phyloP scores from a whole-genome alignment of 1,140 invertebrate species.

The Lepidostoma basale region DNA sequence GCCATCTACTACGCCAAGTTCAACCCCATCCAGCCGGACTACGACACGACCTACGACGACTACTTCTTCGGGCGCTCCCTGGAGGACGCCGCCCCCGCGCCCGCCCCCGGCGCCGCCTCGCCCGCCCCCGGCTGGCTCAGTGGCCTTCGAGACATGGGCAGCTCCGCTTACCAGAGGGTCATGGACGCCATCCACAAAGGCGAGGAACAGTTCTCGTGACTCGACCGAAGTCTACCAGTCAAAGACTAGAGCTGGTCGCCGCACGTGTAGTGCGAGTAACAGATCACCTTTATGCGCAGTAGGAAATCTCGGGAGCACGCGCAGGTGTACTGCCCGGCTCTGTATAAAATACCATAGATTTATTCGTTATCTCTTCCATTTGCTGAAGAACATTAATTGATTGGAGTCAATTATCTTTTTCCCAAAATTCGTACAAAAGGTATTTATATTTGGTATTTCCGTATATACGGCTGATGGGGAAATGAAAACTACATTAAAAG shows the following conservation, averaged over 20 bases:
- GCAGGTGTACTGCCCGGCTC: not conserved
- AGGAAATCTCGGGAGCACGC: not conserved
- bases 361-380: not conserved
- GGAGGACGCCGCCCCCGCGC: slow-evolving; percentile 55
- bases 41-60: slow-evolving; percentile 72
- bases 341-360: not conserved
- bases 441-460: too few relatives aligned
- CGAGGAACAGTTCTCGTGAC: not conserved
- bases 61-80: slow-evolving; percentile 66
- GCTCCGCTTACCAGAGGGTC: slow-evolving; percentile 57
- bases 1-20: slow-evolving; percentile 86
- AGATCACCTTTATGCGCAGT: not conserved
- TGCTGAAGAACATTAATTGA: not conserved
- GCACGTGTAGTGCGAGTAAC: not conserved
- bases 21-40: slow-evolving; percentile 75
- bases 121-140: slow-evolving; percentile 54
- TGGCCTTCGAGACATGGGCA: slow-evolving; percentile 56
- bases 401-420: too few relatives aligned
- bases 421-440: too few relatives aligned
- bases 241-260: too few relatives aligned
- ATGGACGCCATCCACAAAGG: slow-evolving; percentile 52
- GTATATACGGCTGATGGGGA: too few relatives aligned
- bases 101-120: slow-evolving; percentile 47
- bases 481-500: too few relatives aligned
- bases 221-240: too few relatives aligned